phyloP scores from a whole-genome alignment of 2,888 invertebrate species.

The Lamellibrachia satsuma region DNA sequence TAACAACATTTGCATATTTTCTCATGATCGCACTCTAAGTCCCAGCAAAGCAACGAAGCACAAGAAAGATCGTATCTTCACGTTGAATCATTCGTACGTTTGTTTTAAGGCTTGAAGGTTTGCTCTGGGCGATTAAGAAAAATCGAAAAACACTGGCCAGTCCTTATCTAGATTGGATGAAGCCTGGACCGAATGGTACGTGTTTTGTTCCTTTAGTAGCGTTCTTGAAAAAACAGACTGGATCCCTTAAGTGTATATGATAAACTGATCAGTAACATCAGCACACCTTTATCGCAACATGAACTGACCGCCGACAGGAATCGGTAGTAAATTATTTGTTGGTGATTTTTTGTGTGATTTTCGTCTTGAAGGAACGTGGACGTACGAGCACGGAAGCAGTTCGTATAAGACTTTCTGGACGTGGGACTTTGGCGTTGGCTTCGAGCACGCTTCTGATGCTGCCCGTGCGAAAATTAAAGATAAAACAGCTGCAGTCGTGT shows the following conservation, averaged over 20 bases:
- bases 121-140: not conserved
- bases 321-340: not conserved
- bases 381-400: not conserved
- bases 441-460: not conserved
- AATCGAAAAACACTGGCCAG: not conserved
- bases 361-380: not conserved
- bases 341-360: not conserved
- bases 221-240: not conserved
- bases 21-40: not conserved
- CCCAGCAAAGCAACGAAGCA: not conserved
- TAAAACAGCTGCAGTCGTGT: not conserved
- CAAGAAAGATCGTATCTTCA: not conserved
- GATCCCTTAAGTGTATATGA: not conserved
- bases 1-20: not conserved
- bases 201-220: not conserved
- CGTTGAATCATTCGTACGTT: not conserved
- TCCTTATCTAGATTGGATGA: conserved; percentile 1
- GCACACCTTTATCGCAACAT: not conserved
- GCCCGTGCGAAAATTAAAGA: not conserved
- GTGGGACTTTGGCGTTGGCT: not conserved
- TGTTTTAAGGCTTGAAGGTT: not conserved
- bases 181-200: not conserved
- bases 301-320: not conserved
- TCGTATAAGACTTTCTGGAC: not conserved
- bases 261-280: not conserved